Evolutionary conservation across 92 coral and sea anemone species (phyloP).

Genomic region (Heteractis magnifica): DNA sequence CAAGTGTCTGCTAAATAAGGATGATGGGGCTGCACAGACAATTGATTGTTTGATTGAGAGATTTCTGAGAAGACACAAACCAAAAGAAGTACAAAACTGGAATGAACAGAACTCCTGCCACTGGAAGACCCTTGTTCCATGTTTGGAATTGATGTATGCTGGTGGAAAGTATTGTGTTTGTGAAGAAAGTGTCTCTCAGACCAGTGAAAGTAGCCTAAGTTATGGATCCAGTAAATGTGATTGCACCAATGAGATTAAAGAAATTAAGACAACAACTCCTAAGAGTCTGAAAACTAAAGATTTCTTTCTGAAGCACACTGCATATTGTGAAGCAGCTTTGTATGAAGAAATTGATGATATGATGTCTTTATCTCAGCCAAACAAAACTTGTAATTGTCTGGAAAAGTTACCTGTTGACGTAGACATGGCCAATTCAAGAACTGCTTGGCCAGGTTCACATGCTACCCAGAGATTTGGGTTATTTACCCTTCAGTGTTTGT

Average conservation of each 20-base stretch:
- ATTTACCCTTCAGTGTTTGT: slow-evolving; percentile 59
- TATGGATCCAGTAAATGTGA: background rate
- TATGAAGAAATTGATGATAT: slow-evolving; percentile 8
- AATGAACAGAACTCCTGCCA: slow-evolving; percentile 18
- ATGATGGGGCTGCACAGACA: slow-evolving; percentile 19
- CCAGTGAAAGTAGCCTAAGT: background rate
- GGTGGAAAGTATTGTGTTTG: slow-evolving; percentile 30
- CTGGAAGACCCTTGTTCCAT: slow-evolving; percentile 44
- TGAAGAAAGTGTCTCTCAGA: background rate
- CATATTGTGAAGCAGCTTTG: slow-evolving; percentile 19
- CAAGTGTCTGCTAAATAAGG: background rate
- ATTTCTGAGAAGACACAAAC: slow-evolving; percentile 16
- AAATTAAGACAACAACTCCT: background rate
- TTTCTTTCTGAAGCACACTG: background rate
- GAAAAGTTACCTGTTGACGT: background rate
- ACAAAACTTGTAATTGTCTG: background rate
- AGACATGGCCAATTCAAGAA: background rate
- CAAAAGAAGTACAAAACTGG: slow-evolving; percentile 28
- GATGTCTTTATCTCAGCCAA: background rate
- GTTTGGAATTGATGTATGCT: slow-evolving; percentile 39
- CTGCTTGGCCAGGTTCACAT: slow-evolving; percentile 59
- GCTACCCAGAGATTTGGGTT: slow-evolving; percentile 72
- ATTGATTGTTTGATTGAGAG: slow-evolving; percentile 25
- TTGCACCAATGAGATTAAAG: background rate
- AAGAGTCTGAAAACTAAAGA: background rate